Base-by-base conservation (phyloP, 2,797 vertebrate species). In the Telmatherina bonti region DNA sequence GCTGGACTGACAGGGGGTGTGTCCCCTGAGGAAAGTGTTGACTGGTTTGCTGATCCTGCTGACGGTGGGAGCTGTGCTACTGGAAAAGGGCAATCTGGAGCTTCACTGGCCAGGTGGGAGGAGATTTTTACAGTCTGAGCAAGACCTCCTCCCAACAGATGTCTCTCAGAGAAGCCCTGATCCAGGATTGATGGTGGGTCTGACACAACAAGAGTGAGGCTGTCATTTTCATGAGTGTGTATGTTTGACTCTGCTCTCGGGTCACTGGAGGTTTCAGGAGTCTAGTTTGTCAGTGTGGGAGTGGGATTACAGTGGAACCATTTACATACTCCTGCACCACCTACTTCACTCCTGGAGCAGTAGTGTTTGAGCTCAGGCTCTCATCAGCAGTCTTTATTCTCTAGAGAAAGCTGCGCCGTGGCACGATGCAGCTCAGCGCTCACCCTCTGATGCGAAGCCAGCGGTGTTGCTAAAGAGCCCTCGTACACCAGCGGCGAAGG, bases 351-450 rank as follows among this genome's bases (percentile, higher is more conserved):
- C 62, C 84, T 52, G 76, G 76, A 79, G 84, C 79, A 87, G 87
- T 88, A 91, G 92, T 89, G 92, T 87, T 88, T 78, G 57, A 53
- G 59, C 72, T 30, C 76, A 47, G 72, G 76, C 68, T 67, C 70
- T 71, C 62, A 91, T 96, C 95, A 96, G 94, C 94, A 96, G 93
- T 97, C 96, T 85, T 96, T 95, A 85, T 96, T 96, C 85, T 97
- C 96, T 74, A 97, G 92, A 60, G 96, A 97, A 68, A 97, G 95
- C 88, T 97, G 96, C 41, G 96, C 96, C 0, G 96, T 96, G 74
- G 96, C 96, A 0, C 94, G 95, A 66, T 97, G 96, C 62, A 97
- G 94, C 81, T 97, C 96, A 0, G 95, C 92, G 65, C 95, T 96
- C 74, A 94, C 93, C 81, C 93, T 91, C 62, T 94, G 85, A 60